Conservation (phyloP, 2,113 vertebrate species). For the Eurypyga helias region DNA sequence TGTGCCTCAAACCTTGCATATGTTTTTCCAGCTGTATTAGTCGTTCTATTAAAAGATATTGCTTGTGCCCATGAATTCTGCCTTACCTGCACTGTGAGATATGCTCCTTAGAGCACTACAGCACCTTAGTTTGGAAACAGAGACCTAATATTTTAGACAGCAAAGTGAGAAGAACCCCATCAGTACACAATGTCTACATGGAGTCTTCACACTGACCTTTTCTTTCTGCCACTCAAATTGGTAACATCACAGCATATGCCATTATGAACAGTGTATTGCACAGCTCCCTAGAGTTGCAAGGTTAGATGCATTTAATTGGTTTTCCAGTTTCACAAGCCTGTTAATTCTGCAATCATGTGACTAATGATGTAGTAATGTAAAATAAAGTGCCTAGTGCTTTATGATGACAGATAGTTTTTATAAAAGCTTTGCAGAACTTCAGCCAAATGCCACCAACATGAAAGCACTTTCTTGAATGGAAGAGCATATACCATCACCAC, state of each 20-base stretch:
- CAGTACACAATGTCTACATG: background rate
- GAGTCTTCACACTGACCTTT: background rate
- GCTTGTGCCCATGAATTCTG: background rate
- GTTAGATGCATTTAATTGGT: background rate
- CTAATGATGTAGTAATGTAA: background rate
- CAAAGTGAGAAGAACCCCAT: background rate
- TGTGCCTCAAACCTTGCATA: background rate
- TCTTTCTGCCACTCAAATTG: background rate
- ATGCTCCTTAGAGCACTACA: background rate
- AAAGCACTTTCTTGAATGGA: background rate
- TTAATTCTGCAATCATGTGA: background rate
- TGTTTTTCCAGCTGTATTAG: slow-evolving; percentile 15
- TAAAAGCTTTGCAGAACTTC: background rate
- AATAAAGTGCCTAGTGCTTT: background rate
- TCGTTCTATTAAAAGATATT: slow-evolving; percentile 20
- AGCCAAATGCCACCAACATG: background rate
- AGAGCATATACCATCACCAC: background rate
- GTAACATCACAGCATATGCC: background rate
- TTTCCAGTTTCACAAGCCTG: background rate
- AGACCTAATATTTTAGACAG: background rate
- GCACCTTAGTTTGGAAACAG: background rate
- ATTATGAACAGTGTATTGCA: background rate
- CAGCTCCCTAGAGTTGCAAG: background rate
- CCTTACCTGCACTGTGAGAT: background rate
- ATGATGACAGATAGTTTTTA: background rate